Percentiles rank a stretch among this genome's conserved stretches.
Conservation (phyloP, 2,113 vertebrate genomes). For the Tiliqua scincoides region DNA sequence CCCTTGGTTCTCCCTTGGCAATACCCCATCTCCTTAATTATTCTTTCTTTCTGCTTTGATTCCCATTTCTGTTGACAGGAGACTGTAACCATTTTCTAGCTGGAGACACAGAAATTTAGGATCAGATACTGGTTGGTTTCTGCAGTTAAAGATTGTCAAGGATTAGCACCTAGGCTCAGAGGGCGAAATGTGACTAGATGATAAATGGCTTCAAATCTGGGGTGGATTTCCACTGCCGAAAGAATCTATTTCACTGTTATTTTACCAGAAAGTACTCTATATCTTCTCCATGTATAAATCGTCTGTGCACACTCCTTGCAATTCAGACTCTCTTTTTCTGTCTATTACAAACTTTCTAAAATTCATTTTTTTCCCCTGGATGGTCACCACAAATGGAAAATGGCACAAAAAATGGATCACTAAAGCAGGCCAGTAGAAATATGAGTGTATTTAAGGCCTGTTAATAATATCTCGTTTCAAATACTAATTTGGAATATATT, state of each 20-base stretch:
- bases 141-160: neutral
- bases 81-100: neutral
- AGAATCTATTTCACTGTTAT: neutral
- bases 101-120: neutral
- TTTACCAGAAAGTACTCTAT: neutral
- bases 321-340: neutral
- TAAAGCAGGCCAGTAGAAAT: neutral
- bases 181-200: neutral
- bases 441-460: neutral
- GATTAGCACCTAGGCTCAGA: neutral
- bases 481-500: neutral
- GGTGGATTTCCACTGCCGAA: neutral
- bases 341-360: neutral
- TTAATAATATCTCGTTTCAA: neutral
- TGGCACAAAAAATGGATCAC: too few relatives aligned
- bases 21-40: neutral
- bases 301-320: fast-evolving
- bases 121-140: neutral
- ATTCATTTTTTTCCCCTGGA: neutral
- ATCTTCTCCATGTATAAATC: neutral
- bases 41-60: neutral
- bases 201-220: neutral
- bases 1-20: neutral
- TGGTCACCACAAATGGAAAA: too few relatives aligned
- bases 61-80: neutral